Base-by-base conservation (phyloP, 2,888 invertebrate species). In the Eupeodes latifasciatus region DNA sequence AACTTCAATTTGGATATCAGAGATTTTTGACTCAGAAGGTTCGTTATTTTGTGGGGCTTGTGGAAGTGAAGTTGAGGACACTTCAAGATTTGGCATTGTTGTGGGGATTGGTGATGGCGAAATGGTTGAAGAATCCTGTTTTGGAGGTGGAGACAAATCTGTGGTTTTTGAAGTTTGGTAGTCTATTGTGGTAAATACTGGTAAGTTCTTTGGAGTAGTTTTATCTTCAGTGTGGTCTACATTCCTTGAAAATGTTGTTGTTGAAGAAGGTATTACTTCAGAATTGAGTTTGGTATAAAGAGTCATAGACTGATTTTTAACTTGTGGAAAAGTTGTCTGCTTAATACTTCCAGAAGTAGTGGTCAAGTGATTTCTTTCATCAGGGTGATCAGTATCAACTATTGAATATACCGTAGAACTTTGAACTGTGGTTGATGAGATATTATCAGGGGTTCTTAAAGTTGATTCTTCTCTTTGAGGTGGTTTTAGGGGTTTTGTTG, bases 1-100 rank as follows among this genome's bases (percentile, higher is more conserved):
- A 0, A 93, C 92, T 55, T 93, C 93, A 40, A 93, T 92, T 89
- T 93, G 93, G 69, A 93, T 93, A 19, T 93, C 93, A 0, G 93
- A 93, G 27, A 93, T 93, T 85, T 92, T 93, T 1, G 93, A 93
- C 67, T 93, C 93, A 0, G 91, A 92, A 75, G 91, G 91, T 14
- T 80, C 84, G 47, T 61, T 77, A 34, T 72, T 62, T 6, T 51
- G 67, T 40, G 67, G 81, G 47, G 80, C 76, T 14, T 62, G 53
- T 4, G 72, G 53, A 2, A 44, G 1, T 4, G 66, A 47, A 4
- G 59, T 12, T 14, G 40, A 12, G 47, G 14, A 69, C 4, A 51
- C 27, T 12, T 40, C 40, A 9, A 40, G 40, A 40, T 40, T 40
- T 2, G 5, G 61, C 2, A 47, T 59, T 57, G 77, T 51, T 36